Percentiles rank a stretch among this genome's conserved stretches.
Conservation (phyloP, 1,140 invertebrate genomes). For the Ips typographus region DNA sequence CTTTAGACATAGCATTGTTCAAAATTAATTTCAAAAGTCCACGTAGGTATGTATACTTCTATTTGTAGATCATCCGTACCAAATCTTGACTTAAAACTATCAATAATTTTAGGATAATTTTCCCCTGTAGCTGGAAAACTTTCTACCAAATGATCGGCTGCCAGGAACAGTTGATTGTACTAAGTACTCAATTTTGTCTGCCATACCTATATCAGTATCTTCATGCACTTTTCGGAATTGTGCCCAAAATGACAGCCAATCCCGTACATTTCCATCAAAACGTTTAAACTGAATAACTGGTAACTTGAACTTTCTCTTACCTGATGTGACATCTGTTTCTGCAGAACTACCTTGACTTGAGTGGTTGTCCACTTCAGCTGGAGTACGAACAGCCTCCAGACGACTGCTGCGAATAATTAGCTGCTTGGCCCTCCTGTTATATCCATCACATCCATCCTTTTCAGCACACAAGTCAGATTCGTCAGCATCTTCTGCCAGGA, state of each 20-base stretch:
- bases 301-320: slow-evolving; percentile 6
- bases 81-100: too few species aligned
- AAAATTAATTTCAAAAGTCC: too few species aligned
- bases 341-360: not conserved
- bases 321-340: not conserved
- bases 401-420: not conserved
- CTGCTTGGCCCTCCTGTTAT: not conserved
- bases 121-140: too few species aligned
- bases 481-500: not conserved
- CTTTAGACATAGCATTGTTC: too few species aligned
- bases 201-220: not conserved
- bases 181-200: slow-evolving; percentile 7
- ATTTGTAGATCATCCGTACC: too few species aligned
- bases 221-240: slow-evolving; percentile 8
- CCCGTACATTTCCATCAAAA: slow-evolving; percentile 7
- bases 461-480: not conserved
- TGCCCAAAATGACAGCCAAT: slow-evolving; percentile 7
- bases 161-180: not conserved
- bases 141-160: too few species aligned
- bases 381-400: not conserved
- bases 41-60: too few species aligned
- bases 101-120: too few species aligned
- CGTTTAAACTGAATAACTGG: too few species aligned
- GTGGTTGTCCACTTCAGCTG: not conserved
- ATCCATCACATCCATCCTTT: not conserved